phyloP scores from a whole-genome alignment of 2,888 invertebrate species.

The Orthonychiurus folsomi region DNA sequence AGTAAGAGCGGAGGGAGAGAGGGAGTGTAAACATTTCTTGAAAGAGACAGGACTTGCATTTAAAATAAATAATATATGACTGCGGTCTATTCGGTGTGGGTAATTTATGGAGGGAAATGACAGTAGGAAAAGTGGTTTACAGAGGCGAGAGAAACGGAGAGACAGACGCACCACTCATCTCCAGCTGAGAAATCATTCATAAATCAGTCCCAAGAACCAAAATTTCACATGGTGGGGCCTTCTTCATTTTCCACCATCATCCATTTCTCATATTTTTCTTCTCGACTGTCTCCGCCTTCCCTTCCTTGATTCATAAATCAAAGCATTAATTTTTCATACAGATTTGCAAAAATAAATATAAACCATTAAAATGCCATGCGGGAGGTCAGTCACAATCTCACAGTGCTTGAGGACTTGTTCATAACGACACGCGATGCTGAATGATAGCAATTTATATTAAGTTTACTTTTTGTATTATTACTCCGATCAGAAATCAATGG shows the following conservation, averaged over 20 bases:
- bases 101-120: slow-evolving; percentile 12
- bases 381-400: too few species aligned
- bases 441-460: too few species aligned
- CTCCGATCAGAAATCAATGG: too few species aligned
- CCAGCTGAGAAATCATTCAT: slow-evolving; percentile 21
- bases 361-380: neutral
- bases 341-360: neutral
- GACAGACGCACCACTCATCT: slow-evolving; percentile 10
- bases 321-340: neutral
- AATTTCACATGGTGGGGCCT: neutral
- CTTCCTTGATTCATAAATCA: neutral
- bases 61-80: too few species aligned
- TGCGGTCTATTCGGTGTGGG: too few species aligned
- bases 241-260: neutral
- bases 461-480: too few species aligned
- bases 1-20: too few species aligned
- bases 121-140: slow-evolving; percentile 13
- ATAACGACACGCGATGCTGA: too few species aligned
- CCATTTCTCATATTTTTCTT: neutral
- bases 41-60: too few species aligned
- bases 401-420: too few species aligned
- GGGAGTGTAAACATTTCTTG: too few species aligned
- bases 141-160: slow-evolving; percentile 11
- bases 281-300: too few species aligned
- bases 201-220: slow-evolving; percentile 12